Base-by-base conservation (phyloP, 1,140 invertebrate genomes). In the Drosophila saltans region DNA sequence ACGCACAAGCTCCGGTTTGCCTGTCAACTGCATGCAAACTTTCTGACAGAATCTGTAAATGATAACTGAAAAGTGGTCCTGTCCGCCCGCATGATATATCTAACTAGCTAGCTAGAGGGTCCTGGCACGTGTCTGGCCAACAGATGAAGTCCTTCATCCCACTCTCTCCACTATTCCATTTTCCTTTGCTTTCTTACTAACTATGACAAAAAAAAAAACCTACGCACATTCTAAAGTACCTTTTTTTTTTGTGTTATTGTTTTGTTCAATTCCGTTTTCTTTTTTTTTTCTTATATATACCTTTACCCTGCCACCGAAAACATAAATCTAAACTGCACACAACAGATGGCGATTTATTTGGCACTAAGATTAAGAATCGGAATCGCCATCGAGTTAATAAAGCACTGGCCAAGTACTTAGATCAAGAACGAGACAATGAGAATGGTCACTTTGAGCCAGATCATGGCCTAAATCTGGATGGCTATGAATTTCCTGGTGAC, bases 351-450 rank as follows among this genome's bases (percentile, higher is more conserved):
- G 80, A 90, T 66, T 80, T 80, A 57, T 82, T 90, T 75, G 76
- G 78, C 73, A 72, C 66, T 66, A 92, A 88, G 78, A 80, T 73
- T 81, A 85, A 86, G 63, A 82, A 78, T 75, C 81, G 79, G 74
- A 91, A 91, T 76, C 90, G 91, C 24, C 84, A 90, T 71, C 78
- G 80, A 83, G 75, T 91, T 67, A 92, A 92, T 81, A 92, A 92
- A 69, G 73, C 75, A 68, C 81, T 92, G 56, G 91, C 88, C 69
- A 91, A 91, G 70, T 92, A 92, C 76, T 89, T 92, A 80, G 85
- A 88, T 69, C 84, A 78, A 76, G 85, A 91, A 72, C 78, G 77
- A 56, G 85, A 91, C 59, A 81, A 83, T 70, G 85, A 90, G 43
- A 43, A 66, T 48, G 78, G 75, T 76, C 72, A 39, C 56, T 61